These are phyloP conservation scores for Linyphia triangularis DNA, from an alignment of 2,888 invertebrate species.

Conservation along the genomic window DNA sequence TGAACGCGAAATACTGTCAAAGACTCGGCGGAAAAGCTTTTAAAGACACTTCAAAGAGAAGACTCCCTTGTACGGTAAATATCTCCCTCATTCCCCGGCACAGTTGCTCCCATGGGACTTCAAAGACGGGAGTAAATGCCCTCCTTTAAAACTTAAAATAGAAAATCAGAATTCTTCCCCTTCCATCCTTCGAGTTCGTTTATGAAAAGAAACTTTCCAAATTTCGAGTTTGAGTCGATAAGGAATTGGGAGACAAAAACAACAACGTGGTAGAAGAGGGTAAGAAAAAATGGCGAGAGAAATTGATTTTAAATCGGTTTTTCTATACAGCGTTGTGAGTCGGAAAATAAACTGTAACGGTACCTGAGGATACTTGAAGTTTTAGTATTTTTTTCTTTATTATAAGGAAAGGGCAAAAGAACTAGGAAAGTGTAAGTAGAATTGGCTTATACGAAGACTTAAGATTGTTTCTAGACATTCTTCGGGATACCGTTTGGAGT, in stretches of 20 bases:
- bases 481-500: background rate
- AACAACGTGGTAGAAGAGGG: background rate
- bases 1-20: slow-evolving; percentile 29
- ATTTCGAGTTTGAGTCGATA: slow-evolving; percentile 17
- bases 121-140: background rate
- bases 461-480: background rate
- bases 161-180: slow-evolving; percentile 36
- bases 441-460: background rate
- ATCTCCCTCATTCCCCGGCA: slow-evolving; percentile 10
- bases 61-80: slow-evolving; percentile 23
- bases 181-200: slow-evolving; percentile 38
- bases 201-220: slow-evolving; percentile 59
- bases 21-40: slow-evolving; percentile 39
- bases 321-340: slow-evolving; percentile 37
- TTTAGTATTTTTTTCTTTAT: background rate
- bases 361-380: background rate
- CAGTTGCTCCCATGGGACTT: slow-evolving; percentile 19
- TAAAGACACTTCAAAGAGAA: slow-evolving; percentile 48
- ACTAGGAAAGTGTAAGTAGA: background rate
- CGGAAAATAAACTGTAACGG: slow-evolving; percentile 47
- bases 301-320: slow-evolving; percentile 70
- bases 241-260: slow-evolving; percentile 32
- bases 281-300: slow-evolving; percentile 8
- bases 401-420: no score
- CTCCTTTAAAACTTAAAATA: slow-evolving; percentile 54